Percentiles rank a stretch among this genome's conserved stretches.
Conservation (phyloP, 2,888 invertebrate genomes). For the Andrena marginata region DNA sequence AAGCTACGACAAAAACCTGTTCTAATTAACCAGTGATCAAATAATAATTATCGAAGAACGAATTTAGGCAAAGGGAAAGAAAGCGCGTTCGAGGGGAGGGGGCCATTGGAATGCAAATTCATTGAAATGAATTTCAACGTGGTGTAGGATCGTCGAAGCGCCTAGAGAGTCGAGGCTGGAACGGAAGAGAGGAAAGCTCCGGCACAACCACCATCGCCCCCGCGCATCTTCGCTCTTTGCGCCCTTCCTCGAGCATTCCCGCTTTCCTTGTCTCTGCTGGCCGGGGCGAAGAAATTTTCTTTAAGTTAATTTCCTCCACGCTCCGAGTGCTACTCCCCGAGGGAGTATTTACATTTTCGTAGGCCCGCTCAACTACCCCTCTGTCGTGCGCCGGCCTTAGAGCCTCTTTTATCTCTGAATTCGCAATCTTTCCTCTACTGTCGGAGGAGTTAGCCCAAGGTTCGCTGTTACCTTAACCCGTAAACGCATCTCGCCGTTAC, state of each 20-base stretch:
- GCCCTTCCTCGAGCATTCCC: conserved; percentile 18
- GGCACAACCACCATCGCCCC: conserved; percentile 29
- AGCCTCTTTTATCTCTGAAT: conserved; percentile 5
- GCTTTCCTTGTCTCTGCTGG: conserved; percentile 52
- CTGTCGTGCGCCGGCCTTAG: not conserved
- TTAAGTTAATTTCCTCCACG: conserved; percentile 74
- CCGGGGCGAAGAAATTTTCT: conserved; percentile 66
- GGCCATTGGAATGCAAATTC: conserved; percentile 79
- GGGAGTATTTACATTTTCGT: conserved; percentile 73
- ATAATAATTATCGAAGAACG: conserved; percentile 67
- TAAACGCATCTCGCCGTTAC: conserved; percentile 27
- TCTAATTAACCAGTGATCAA: conserved; percentile 67
- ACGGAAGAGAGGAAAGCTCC: conserved; percentile 51
- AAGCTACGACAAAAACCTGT: conserved; percentile 49
- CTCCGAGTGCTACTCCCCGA: conserved; percentile 64
- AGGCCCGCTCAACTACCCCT: conserved; percentile 34
- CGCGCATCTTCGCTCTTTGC: not conserved
- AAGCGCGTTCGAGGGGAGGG: conserved; percentile 9
- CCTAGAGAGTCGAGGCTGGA: conserved; percentile 53
- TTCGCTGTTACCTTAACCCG: conserved; percentile 9
- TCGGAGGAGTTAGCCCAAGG: not conserved
- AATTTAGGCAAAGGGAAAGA: conserved; percentile 20
- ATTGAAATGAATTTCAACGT: conserved; percentile 80
- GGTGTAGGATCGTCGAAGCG: conserved; percentile 77
- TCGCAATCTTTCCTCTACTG: not conserved